Evolutionary conservation across 2,888 invertebrate genomes (phyloP).

Genomic region (Drosophila austrosaltans): DNA sequence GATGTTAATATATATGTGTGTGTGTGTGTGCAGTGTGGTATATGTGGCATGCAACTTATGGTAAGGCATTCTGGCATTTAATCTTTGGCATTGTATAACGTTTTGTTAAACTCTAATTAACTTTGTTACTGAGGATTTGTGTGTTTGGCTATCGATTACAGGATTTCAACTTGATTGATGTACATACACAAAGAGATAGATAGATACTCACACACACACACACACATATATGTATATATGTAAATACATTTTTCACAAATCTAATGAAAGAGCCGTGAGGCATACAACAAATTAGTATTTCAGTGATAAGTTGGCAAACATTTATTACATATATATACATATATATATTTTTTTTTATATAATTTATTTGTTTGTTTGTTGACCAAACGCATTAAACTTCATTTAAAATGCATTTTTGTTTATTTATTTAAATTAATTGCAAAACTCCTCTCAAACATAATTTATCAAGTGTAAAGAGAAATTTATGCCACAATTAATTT

Average conservation of each 20-base stretch:
- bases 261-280: slow-evolving; percentile 30
- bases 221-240: neutral
- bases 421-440: slow-evolving; percentile 64
- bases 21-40: slow-evolving; percentile 45
- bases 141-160: slow-evolving; percentile 55
- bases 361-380: slow-evolving; percentile 2
- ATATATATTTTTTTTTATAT: neutral
- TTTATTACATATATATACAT: neutral
- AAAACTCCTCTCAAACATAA: slow-evolving; percentile 28
- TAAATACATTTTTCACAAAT: slow-evolving; percentile 56
- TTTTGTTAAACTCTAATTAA: slow-evolving; percentile 65
- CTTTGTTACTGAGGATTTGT: slow-evolving; percentile 35
- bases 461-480: slow-evolving; percentile 55
- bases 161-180: slow-evolving; percentile 48
- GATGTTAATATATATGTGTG: slow-evolving; percentile 45
- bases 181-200: slow-evolving; percentile 1
- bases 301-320: neutral
- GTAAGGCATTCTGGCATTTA: slow-evolving; percentile 4
- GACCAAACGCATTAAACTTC: slow-evolving; percentile 37
- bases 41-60: slow-evolving; percentile 17
- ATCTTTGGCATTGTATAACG: slow-evolving; percentile 18
- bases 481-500: slow-evolving; percentile 66
- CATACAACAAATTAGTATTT: neutral
- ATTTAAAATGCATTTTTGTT: slow-evolving; percentile 43
- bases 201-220: neutral